Evolutionary conservation across 2,797 vertebrate genomes (phyloP), one percentile per base, ranked within the genome.

Genomic region (Parauchenoglanis punctatus): DNA sequence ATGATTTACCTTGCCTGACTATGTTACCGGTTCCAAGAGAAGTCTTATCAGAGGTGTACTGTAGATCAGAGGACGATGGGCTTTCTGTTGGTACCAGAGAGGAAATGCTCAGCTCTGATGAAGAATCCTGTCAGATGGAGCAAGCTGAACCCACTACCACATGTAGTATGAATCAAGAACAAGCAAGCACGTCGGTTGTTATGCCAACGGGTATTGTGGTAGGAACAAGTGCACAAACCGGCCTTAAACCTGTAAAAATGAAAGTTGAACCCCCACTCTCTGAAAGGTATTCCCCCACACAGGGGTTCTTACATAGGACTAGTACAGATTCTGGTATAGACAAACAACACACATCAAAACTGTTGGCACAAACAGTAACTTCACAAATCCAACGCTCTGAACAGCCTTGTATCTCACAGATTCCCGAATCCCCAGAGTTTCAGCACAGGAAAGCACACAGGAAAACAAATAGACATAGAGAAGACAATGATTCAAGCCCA

Each of bases 391-490:
- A 77, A 18, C 49, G 10, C 49, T 8, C 10, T 49, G 49, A 49
- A 49, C 63, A 68, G 46, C 18, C 61, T 23, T 77, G 63, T 67
- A 84, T 25, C 82, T 25, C 15, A 80, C 63, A 84, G 75, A 44
- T 63, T 70, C 58, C 81, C 3, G 70, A 65, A 73, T 44, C 87
- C 8, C 70, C 86, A 0, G 85, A 91, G 65, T 49, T 89, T 15
- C 83, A 93, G 61, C 94, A 95, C 89, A 93, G 92, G 84, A 96
- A 96, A 90, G 95, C 95, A 11, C 94, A 95, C 89, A 94, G 94
- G 85, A 96, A 96, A 88, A 95, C 94, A 0, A 93, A 96, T 87
- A 90, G 92, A 56, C 94, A 94, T 78, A 94, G 94, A 94, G 88
- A 84, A 35, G 87, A 75, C 81, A 94, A 90, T 0, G 49, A 90